These are phyloP conservation scores for Dolichoris vasculosae DNA, from an alignment of 1,140 invertebrate genomes.

Conservation along the genomic window DNA sequence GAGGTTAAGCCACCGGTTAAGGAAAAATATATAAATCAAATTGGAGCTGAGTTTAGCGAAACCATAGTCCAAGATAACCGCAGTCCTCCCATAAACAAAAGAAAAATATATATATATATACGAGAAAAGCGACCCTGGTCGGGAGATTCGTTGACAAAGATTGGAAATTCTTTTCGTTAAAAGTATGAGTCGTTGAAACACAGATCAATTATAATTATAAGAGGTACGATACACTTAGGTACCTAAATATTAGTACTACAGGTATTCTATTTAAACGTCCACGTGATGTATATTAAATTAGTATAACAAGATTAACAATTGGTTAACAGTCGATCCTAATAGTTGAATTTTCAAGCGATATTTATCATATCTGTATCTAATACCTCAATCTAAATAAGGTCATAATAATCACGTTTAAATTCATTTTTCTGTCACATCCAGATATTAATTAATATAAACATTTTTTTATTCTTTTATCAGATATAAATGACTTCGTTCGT, in stretches of 20 bases:
- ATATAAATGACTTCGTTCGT: too few species aligned
- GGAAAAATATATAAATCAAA: neutral
- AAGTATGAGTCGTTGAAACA: neutral
- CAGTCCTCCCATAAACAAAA: neutral
- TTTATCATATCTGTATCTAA: neutral
- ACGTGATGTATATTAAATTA: neutral
- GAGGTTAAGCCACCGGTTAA: constrained; percentile 19
- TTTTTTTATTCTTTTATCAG: too few species aligned
- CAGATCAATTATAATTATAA: neutral
- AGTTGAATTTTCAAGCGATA: neutral
- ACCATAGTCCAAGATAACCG: constrained; percentile 26
- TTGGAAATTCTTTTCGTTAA: constrained; percentile 6
- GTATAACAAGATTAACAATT: neutral
- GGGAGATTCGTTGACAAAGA: constrained; percentile 14
- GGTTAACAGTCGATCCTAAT: neutral
- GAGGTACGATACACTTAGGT: neutral
- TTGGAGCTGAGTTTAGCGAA: neutral
- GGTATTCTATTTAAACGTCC: constrained; percentile 49
- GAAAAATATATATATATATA: too few species aligned
- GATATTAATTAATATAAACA: too few species aligned
- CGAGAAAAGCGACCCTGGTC: neutral
- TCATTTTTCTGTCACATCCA: neutral
- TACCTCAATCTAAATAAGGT: neutral
- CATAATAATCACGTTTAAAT: neutral
- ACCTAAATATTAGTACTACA: neutral